Evolutionary conservation across 2,113 vertebrate species (phyloP).

Genomic region (Casuarius casuarius): DNA sequence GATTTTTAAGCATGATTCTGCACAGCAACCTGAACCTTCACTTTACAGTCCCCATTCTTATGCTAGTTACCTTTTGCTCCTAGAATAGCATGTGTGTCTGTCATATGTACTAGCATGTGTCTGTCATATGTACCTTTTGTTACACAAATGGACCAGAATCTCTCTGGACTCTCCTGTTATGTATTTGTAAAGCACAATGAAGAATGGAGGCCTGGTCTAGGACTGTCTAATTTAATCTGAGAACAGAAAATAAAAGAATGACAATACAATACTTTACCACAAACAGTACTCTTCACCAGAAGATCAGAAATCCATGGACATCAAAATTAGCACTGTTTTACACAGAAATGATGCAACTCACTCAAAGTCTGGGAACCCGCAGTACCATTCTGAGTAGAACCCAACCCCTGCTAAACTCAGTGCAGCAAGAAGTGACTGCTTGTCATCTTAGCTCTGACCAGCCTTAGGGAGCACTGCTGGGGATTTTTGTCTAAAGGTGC

Average conservation of each 20-base stretch:
- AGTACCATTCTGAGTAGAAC: not conserved
- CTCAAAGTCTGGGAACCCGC: not conserved
- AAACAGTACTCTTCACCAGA: not conserved
- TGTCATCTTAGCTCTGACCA: not conserved
- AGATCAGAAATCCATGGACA: not conserved
- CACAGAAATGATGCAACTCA: not conserved
- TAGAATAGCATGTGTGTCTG: not conserved
- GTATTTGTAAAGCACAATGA: not conserved
- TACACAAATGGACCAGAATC: not conserved
- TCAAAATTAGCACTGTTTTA: not conserved
- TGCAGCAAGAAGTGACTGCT: not conserved
- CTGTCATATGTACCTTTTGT: not conserved
- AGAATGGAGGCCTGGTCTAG: not conserved
- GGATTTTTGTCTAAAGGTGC: not conserved
- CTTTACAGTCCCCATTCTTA: not conserved
- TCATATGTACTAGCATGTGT: not conserved
- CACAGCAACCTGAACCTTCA: not conserved
- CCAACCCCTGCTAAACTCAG: not conserved
- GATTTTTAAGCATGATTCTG: not conserved
- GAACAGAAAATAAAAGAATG: not conserved
- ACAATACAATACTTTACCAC: not conserved
- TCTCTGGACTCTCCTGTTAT: not conserved
- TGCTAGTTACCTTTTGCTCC: not conserved
- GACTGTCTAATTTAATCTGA: not conserved
- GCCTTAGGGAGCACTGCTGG: not conserved